Evolutionary conservation across 2,797 vertebrate genomes (phyloP), one percentile per base, ranked within the genome.

Genomic region (Coregonus suidteri): DNA sequence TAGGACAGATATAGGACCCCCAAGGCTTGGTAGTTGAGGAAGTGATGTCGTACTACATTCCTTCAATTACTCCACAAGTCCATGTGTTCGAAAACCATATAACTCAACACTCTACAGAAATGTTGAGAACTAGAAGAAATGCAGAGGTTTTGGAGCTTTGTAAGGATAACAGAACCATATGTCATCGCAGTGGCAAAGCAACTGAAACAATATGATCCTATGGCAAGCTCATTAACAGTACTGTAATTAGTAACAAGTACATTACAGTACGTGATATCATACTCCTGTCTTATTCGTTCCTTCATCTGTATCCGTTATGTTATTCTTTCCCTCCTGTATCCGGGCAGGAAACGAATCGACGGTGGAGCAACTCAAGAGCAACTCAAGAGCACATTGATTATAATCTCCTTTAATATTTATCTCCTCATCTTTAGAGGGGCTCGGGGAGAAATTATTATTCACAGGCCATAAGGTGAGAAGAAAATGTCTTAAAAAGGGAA

Each of bases 311-410:
- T 87, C 87, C 77, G 81, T 25, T 9, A 20, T 64, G 59, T 70
- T 13, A 70, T 70, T 70, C 37, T 1, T 51, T 70, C 66, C 15
- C 66, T 76, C 25, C 80, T 87, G 86, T 90, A 86, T 87, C 87
- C 77, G 82, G 85, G 89, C 86, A 87, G 85, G 89, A 88, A 84
- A 81, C 74, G 3, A 64, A 64, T 25, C 11, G 20, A 64, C 85
- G 85, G 69, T 74, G 62, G 53, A 74, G 77, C 76, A 65, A 77
- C 79, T 82, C 18, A 25, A 47, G 9, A 47, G 9, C 25, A 7
- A 66, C 30, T 59, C 56, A 59, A n/a, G 56, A 66, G 64, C 41
- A 47, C 41, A 11, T 47, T 64, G 7, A n/a, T 70, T 79, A 81
- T 75, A 81, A 82, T 65, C 54, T 4, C 66, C 75, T 11, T 35